These are phyloP conservation scores for Rhynchopsitta pachyrhyncha DNA, from an alignment of 2,113 vertebrate species.

Conservation along the genomic window DNA sequence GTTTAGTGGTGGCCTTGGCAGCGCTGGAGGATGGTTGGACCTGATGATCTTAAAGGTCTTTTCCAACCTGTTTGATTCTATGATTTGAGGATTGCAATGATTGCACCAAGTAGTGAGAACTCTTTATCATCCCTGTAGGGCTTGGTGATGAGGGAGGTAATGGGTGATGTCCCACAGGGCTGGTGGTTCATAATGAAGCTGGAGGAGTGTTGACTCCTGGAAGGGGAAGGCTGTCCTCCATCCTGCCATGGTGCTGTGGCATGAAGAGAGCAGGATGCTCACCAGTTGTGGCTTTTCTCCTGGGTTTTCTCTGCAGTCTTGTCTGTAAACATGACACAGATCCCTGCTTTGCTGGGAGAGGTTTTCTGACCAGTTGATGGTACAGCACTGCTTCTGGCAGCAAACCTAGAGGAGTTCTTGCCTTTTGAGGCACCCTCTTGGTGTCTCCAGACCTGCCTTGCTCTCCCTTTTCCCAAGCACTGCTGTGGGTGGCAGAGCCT, in stretches of 20 bases:
- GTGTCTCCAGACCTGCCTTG: not conserved
- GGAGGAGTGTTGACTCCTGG: not conserved
- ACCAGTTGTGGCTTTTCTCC: not conserved
- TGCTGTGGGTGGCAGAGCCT: not conserved
- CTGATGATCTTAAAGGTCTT: not conserved
- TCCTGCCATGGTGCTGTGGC: accelerated
- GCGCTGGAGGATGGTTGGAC: not conserved
- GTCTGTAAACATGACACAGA: not conserved
- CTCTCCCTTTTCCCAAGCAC: not conserved
- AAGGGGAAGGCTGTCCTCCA: not conserved
- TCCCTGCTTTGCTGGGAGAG: not conserved
- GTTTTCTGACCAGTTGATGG: not conserved
- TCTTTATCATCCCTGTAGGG: not conserved
- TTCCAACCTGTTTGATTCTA: not conserved
- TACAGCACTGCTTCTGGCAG: not conserved
- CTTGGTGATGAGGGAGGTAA: not conserved
- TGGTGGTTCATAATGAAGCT: not conserved
- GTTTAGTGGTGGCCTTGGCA: not conserved
- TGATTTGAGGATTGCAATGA: not conserved
- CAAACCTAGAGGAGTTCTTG: not conserved
- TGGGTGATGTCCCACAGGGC: not conserved
- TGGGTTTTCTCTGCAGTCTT: not conserved
- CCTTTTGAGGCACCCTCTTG: not conserved
- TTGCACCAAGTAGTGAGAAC: not conserved
- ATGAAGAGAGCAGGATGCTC: not conserved